Conservation (phyloP, 1,140 invertebrate genomes). For the Eumeta japonica region DNA sequence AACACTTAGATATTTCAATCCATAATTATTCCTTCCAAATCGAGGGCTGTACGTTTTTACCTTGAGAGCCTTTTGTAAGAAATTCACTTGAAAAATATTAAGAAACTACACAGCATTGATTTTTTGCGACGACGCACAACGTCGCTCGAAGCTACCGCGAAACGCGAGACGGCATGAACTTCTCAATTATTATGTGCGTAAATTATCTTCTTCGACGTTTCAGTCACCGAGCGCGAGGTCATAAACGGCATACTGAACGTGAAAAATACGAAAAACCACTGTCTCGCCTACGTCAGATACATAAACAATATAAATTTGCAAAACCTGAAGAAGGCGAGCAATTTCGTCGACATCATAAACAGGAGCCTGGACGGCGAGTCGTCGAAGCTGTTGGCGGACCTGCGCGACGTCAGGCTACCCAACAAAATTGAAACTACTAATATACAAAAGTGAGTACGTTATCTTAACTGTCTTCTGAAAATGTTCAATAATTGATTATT, state of each 20-base stretch:
- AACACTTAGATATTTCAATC: too few species aligned
- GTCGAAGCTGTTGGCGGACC: conserved; percentile 82
- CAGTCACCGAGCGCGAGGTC: conserved; percentile 96
- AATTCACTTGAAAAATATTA: too few species aligned
- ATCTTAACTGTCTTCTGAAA: neutral
- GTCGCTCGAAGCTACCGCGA: too few species aligned
- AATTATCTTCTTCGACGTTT: too few species aligned
- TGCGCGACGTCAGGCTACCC: conserved; percentile 84
- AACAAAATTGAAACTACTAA: conserved; percentile 86
- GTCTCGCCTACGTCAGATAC: conserved; percentile 91
- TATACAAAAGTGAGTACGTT: conserved; percentile 77
- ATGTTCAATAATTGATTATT: conserved; percentile 1
- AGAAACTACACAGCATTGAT: too few species aligned
- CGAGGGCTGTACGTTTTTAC: too few species aligned
- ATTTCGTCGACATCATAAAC: conserved; percentile 94
- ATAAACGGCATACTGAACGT: conserved; percentile 93
- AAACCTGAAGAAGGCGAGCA: conserved; percentile 88
- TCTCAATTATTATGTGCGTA: too few species aligned
- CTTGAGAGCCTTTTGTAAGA: too few species aligned
- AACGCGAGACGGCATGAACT: too few species aligned
- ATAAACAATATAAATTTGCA: conserved; percentile 98
- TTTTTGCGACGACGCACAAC: too few species aligned
- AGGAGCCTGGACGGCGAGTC: conserved; percentile 92
- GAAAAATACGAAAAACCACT: conserved; percentile 94
- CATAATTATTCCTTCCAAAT: too few species aligned